Conservation (phyloP, 2,113 vertebrate genomes). For the Myotis brandtii region DNA sequence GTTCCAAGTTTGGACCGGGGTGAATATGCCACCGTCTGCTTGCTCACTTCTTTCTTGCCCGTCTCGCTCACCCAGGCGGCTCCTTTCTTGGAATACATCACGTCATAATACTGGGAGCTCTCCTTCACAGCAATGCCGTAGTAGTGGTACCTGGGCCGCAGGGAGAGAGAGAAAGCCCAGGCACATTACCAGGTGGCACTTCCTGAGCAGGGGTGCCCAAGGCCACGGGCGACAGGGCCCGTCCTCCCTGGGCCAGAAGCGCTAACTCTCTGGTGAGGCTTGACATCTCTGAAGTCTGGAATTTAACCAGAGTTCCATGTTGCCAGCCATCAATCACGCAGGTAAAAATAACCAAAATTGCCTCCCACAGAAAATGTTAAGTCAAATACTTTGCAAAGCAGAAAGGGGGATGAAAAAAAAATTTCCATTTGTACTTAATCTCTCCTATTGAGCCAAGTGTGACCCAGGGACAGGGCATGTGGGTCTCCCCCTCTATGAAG, state of each 20-base stretch:
- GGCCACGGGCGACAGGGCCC: not conserved
- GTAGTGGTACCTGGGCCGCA: constrained; percentile 95
- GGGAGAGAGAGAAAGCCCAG: not conserved
- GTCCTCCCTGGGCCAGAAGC: not conserved
- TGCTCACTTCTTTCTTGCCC: constrained; percentile 99
- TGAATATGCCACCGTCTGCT: constrained; percentile 99
- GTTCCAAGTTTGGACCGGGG: constrained; percentile 99
- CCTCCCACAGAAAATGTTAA: constrained; percentile 78
- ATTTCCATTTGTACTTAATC: constrained; percentile 63
- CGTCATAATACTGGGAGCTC: constrained; percentile 98
- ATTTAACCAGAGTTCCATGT: not conserved
- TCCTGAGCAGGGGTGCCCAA: not conserved
- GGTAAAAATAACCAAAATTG: constrained; percentile 77
- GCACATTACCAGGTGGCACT: not conserved
- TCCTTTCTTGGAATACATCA: constrained; percentile 99
- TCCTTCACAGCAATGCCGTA: constrained; percentile 99
- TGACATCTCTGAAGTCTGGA: constrained; percentile 53
- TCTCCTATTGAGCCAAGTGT: not conserved
- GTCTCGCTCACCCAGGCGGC: constrained; percentile 99
- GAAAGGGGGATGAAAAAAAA: constrained; percentile 14
- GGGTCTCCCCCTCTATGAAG: not conserved
- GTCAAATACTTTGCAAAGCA: constrained; percentile 65
- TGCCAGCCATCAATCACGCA: constrained; percentile 70
- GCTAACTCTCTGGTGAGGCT: constrained; percentile 44
- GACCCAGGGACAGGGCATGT: not conserved